Evolutionary conservation across 2,797 vertebrate species (phyloP), one percentile per base, ranked within the genome.

Genomic region (Aythya fuligula): DNA sequence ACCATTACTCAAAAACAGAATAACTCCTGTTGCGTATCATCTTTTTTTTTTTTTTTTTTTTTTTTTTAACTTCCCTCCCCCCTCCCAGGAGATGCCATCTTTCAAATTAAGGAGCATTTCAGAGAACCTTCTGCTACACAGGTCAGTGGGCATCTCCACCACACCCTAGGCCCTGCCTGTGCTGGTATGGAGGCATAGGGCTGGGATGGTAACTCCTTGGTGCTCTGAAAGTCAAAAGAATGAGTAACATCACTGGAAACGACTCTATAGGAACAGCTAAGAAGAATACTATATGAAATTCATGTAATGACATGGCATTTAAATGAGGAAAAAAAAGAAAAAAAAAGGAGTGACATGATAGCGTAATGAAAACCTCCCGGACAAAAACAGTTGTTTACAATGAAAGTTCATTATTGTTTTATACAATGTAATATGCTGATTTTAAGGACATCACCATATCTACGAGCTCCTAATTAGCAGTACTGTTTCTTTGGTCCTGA

Each of bases 351-450:
- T 32, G 54, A 41, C 8, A 86, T 1, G 2, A 72, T 1, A 67
- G 7, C 0, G 0, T 2, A 10, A 51, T 13, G 22, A 57, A 85
- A 90, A 81, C 27, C 8, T 61, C 22, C 4, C 5, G 60, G 3
- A 12, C 30, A 54, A 57, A 72, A 53, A 32, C 22, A 61, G 9
- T 9, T 53, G 6, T 41, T 82, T 60, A 30, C 11, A 81, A 73
- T 72, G 24, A 64, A 79, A 62, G 13, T 18, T 34, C 3, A 38
- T 43, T 85, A 73, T 60, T 71, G 7, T 18, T 60, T 60, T 65
- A 65, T 43, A 36, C 57, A 92, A 57, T 30, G 8, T 19, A 84
- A 84, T 32, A 78, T 25, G 18, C 3, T 38, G 9, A 62, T 74
- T 87, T 91, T 84, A 76, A 85, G 71, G 36, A 70, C 17, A 91